These are phyloP conservation scores for Tribolium castaneum DNA, from an alignment of 1,140 invertebrate genomes.

Conservation along the genomic window DNA sequence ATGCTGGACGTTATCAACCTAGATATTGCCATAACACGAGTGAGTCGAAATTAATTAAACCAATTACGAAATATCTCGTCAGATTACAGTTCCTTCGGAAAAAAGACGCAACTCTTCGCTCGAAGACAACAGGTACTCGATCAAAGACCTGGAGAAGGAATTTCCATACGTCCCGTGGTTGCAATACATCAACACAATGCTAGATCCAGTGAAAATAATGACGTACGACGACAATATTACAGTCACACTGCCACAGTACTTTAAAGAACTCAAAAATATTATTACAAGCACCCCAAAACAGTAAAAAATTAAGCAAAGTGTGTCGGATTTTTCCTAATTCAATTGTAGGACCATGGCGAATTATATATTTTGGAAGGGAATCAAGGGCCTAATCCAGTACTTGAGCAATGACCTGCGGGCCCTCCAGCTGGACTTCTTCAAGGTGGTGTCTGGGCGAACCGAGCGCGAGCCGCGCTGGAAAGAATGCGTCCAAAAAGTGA, in stretches of 20 bases:
- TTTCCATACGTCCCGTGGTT: constrained; percentile 76
- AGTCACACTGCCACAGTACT: constrained; percentile 82
- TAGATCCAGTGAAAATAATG: constrained; percentile 73
- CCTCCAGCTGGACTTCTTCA: constrained; percentile 15
- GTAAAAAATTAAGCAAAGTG: constrained; percentile 48
- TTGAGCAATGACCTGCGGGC: constrained; percentile 31
- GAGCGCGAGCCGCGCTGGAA: constrained; percentile 11
- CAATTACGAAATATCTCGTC: not conserved
- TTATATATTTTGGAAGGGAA: constrained; percentile 28
- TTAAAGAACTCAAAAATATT: constrained; percentile 74
- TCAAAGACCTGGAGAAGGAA: constrained; percentile 35
- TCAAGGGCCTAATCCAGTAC: constrained; percentile 4
- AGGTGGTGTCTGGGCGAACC: constrained; percentile 15
- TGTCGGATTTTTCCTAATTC: not conserved
- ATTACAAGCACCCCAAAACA: constrained; percentile 70
- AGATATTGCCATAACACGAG: constrained; percentile 89
- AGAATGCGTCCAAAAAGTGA: constrained; percentile 26
- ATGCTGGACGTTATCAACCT: constrained; percentile 87
- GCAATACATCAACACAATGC: constrained; percentile 78
- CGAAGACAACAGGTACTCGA: constrained; percentile 40
- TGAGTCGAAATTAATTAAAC: constrained; percentile 60
- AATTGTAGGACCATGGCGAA: constrained; percentile 37
- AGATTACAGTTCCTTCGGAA: constrained; percentile 39
- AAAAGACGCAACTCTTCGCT: constrained; percentile 39
- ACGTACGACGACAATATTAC: constrained; percentile 79